Evolutionary conservation across 2,113 vertebrate genomes (phyloP).

Genomic region (Paradoxurus hermaphroditus): DNA sequence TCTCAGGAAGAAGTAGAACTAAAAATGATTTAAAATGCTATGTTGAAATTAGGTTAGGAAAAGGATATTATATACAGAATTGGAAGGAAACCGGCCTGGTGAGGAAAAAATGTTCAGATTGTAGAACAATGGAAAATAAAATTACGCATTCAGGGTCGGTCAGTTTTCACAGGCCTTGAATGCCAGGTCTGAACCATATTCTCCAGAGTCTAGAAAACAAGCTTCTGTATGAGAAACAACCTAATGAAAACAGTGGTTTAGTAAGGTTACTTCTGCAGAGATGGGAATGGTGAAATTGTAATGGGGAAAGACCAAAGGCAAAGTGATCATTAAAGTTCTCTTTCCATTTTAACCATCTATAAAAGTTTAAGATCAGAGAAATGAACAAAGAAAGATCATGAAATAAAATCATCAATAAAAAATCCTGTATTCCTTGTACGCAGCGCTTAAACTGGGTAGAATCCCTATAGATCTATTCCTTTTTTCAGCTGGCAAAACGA

Average conservation of each 20-base stretch:
- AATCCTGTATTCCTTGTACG: conserved; percentile 48
- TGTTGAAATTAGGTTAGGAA: neutral
- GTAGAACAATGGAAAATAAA: conserved; percentile 5
- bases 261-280: neutral
- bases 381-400: conserved; percentile 53
- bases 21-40: neutral
- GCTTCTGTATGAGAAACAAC: neutral
- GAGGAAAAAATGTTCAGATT: neutral
- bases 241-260: neutral
- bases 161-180: neutral
- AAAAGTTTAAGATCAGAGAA: conserved; percentile 57
- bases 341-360: conserved; percentile 45
- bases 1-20: neutral
- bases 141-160: neutral
- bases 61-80: neutral
- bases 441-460: conserved; percentile 49
- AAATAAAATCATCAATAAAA: conserved; percentile 61
- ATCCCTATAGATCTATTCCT: conserved; percentile 53
- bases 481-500: conserved; percentile 50
- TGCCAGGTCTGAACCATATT: neutral
- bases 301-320: conserved; percentile 37
- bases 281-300: neutral
- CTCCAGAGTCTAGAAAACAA: neutral
- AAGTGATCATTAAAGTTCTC: conserved; percentile 33
- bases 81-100: neutral